Conservation (phyloP, 2,113 vertebrate genomes). For the Junco hyemalis region DNA sequence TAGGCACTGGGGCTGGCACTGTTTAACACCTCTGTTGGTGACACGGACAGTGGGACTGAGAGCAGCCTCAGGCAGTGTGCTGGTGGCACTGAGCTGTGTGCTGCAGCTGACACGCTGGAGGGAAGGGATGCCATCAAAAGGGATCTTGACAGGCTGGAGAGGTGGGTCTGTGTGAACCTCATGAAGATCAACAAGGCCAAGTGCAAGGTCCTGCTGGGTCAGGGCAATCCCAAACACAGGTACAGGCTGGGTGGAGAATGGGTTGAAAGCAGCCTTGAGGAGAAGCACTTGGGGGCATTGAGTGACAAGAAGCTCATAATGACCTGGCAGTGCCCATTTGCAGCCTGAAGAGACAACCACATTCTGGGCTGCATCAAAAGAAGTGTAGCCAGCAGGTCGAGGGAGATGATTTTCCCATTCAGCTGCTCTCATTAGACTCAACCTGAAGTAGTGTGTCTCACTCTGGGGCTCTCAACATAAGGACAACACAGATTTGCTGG, state of each 20-base stretch:
- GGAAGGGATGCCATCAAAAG: neutral
- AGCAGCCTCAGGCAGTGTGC: neutral
- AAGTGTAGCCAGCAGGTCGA: neutral
- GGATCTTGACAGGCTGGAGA: neutral
- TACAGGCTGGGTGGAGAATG: neutral
- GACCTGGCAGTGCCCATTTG: neutral
- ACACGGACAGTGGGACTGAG: neutral
- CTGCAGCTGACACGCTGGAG: rapidly evolving
- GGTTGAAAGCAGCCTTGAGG: neutral
- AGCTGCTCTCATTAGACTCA: neutral
- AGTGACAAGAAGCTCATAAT: neutral
- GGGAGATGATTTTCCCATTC: neutral
- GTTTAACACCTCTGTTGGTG: neutral
- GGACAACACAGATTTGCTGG: neutral
- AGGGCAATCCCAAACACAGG: neutral
- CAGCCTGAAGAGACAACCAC: neutral
- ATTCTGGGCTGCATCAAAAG: neutral
- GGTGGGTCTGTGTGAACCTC: neutral
- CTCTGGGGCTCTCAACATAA: neutral
- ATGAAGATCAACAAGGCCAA: neutral
- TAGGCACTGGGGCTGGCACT: rapidly evolving
- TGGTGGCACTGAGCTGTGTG: neutral
- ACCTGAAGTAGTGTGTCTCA: neutral
- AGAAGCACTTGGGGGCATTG: neutral
- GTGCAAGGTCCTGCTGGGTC: neutral